These are phyloP conservation scores for Gorilla gorilla DNA, from an alignment of 2,113 vertebrate genomes.

Conservation along the genomic window DNA sequence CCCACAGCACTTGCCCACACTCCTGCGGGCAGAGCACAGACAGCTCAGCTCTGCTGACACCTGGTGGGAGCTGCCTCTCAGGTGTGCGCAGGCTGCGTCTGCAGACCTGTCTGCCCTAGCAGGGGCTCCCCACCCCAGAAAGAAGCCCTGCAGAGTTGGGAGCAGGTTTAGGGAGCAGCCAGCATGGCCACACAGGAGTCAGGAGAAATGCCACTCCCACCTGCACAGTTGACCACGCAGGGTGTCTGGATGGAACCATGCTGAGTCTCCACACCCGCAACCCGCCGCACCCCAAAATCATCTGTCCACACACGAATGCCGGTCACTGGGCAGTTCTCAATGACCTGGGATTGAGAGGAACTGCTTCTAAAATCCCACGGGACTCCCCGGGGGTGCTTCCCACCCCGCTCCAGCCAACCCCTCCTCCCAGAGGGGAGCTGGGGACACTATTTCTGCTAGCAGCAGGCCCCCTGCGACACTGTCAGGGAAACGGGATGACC, in stretches of 20 bases:
- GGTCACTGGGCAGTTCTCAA: constrained; percentile 96
- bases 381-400: rapidly evolving
- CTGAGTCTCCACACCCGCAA: constrained; percentile 90
- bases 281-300: constrained; percentile 90
- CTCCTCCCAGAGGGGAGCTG: rapidly evolving
- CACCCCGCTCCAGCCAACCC: rapidly evolving
- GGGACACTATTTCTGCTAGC: no score
- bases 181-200: rapidly evolving
- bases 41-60: rapidly evolving
- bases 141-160: background rate
- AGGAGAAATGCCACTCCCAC: constrained; percentile 67
- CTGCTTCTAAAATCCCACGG: rapidly evolving
- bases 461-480: rapidly evolving
- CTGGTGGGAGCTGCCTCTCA: rapidly evolving
- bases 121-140: rapidly evolving
- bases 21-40: constrained; percentile 78
- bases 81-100: rapidly evolving
- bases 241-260: constrained; percentile 91
- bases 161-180: background rate
- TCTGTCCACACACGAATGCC: constrained; percentile 90
- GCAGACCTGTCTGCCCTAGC: no score
- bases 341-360: constrained; percentile 82
- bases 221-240: constrained; percentile 96
- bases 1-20: constrained; percentile 94
- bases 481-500: rapidly evolving